These are phyloP conservation scores for Drosophila biarmipes DNA, from an alignment of 1,140 invertebrate genomes.

Conservation along the genomic window DNA sequence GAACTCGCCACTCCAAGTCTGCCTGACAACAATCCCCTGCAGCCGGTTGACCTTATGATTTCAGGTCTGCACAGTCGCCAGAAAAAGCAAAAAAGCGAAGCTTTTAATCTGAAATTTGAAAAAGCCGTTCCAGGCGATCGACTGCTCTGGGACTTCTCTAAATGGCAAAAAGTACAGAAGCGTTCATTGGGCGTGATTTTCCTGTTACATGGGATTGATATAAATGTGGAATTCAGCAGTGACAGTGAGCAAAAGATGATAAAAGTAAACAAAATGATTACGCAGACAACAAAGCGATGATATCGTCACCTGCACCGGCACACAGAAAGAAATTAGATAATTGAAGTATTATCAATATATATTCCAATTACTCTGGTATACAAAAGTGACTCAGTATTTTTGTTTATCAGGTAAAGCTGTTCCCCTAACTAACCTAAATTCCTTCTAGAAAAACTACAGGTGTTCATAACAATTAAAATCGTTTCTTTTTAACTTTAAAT, in stretches of 20 bases:
- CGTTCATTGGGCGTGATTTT: conserved; percentile 13
- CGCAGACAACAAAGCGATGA: conserved; percentile 64
- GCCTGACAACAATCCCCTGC: conserved; percentile 32
- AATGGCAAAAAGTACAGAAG: not conserved
- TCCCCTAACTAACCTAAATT: not conserved
- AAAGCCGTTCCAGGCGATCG: conserved; percentile 26
- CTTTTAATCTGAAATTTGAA: conserved; percentile 20
- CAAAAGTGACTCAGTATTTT: not conserved
- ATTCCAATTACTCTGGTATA: not conserved
- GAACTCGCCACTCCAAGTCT: conserved; percentile 5
- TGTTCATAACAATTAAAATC: too few species aligned
- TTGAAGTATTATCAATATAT: not conserved
- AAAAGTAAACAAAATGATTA: conserved; percentile 80
- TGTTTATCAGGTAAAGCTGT: not conserved
- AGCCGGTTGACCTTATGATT: conserved; percentile 68
- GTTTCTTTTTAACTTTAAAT: too few species aligned
- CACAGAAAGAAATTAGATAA: conserved; percentile 22
- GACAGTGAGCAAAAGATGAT: conserved; percentile 36
- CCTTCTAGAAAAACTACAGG: too few species aligned
- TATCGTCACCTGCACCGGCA: conserved; percentile 26
- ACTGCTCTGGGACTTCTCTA: not conserved
- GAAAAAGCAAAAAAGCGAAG: conserved; percentile 4
- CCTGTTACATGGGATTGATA: conserved; percentile 47
- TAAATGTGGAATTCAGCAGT: conserved; percentile 40
- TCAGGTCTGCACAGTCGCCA: conserved; percentile 22